Conservation (phyloP, 1,140 invertebrate genomes). For the Macrobrachium rosenbergii region DNA sequence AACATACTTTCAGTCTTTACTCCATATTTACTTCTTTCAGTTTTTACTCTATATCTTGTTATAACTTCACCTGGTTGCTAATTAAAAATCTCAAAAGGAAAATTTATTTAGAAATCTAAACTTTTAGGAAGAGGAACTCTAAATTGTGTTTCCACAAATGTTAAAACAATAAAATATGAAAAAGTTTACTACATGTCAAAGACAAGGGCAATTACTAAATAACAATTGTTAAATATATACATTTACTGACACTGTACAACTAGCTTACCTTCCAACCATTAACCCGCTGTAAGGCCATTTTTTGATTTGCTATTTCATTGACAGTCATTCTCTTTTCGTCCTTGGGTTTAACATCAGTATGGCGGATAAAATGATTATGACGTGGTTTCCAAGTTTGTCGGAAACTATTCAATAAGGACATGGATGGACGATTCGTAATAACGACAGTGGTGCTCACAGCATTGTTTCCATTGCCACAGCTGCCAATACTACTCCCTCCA, state of each 20-base stretch:
- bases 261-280: constrained; percentile 90
- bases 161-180: neutral
- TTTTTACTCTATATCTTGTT: too few species aligned
- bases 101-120: too few species aligned
- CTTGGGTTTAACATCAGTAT: constrained; percentile 88
- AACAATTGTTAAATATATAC: neutral
- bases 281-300: constrained; percentile 87
- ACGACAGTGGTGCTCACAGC: constrained; percentile 29
- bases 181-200: neutral
- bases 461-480: constrained; percentile 63
- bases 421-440: constrained; percentile 69
- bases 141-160: too few species aligned
- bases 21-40: too few species aligned
- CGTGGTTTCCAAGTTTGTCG: constrained; percentile 76
- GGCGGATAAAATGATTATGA: constrained; percentile 87
- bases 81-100: too few species aligned
- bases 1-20: too few species aligned
- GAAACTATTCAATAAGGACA: constrained; percentile 73
- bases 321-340: constrained; percentile 87
- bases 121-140: too few species aligned
- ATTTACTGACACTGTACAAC: neutral
- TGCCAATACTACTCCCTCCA: constrained; percentile 43
- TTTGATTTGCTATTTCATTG: constrained; percentile 90
- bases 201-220: neutral
- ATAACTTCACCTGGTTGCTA: too few species aligned